Base-by-base conservation (phyloP, 2,113 vertebrate species). In the Cynopterus brachyotis region DNA sequence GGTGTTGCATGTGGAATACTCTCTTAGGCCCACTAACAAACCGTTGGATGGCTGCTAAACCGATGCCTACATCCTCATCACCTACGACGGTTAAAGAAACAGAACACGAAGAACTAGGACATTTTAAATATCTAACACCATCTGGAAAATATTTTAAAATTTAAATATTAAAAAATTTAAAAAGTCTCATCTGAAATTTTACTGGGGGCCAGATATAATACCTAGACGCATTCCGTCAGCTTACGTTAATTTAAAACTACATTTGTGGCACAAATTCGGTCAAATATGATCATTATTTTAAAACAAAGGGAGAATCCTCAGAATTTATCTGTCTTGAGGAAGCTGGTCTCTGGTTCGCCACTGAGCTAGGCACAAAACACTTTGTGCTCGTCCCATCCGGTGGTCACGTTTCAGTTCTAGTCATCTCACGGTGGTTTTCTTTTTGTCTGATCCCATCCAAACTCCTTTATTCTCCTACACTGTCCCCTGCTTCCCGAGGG, bases 401-500 rank as follows among this genome's bases (percentile, higher is more conserved):
- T 22, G 66, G 35, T 55, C 11, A 26, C 22, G 40, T 53, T 95
- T 84, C 57, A 66, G 64, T 53, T 90, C 62, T 55, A 47, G 64
- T 88, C 57, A 80, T 73, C 57, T 62, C 22, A 83, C 62, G 28
- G 50, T 85, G 59, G 47, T 87, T 92, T 69, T 62, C 67, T 78
- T 94, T 92, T 81, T 55, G 47, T 73, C n/a, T 90, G 83, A 95
- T n/a, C 35, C 55, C 47, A 81, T 91, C 64, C 40, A 50, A 59
- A 73, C 24, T 62, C n/a, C 35, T 85, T 82, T 91, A 35, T 85
- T 78, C 76, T 89, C 62, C 45, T 30, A 42, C 81, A 45, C 26
- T 60, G 45, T 53, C 13, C 16, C 22, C 20, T 37, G 24, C 26
- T 92, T 89, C 16, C 22, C 67, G 59, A 81, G 55, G 8, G 26